Conservation (phyloP, 2,797 vertebrate species). For the Sebastolobus alascanus region DNA sequence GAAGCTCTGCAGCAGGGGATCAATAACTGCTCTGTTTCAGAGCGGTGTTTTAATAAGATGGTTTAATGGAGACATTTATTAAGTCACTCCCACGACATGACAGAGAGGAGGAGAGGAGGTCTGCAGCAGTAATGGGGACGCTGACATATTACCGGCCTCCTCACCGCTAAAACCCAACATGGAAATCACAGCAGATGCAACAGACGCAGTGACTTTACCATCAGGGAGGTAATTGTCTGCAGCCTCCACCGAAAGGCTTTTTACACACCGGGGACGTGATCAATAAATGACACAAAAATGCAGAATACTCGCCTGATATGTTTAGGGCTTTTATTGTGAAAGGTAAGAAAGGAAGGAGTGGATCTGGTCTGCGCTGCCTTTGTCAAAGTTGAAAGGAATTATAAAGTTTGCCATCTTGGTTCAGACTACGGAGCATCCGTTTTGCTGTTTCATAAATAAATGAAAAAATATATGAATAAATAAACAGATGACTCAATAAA, state of each 20-base stretch:
- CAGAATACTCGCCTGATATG: too few relatives aligned
- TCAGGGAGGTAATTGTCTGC: neutral
- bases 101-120: neutral
- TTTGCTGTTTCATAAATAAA: too few relatives aligned
- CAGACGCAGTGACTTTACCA: neutral
- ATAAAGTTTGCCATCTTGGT: too few relatives aligned
- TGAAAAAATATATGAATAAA: too few relatives aligned
- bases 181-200: neutral
- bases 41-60: neutral
- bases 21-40: neutral
- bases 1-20: constrained; percentile 7
- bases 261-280: too few relatives aligned
- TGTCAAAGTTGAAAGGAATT: too few relatives aligned
- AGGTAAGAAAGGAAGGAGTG: too few relatives aligned
- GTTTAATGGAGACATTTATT: neutral
- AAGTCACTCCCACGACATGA: neutral
- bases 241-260: neutral
- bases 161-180: neutral
- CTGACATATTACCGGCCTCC: neutral
- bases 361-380: too few relatives aligned
- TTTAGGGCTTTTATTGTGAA: too few relatives aligned
- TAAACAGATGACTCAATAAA: too few relatives aligned
- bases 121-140: neutral
- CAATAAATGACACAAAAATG: too few relatives aligned
- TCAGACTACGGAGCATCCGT: too few relatives aligned